Evolutionary conservation across 2,888 invertebrate species (phyloP).

Genomic region (Parnassius smintheus): DNA sequence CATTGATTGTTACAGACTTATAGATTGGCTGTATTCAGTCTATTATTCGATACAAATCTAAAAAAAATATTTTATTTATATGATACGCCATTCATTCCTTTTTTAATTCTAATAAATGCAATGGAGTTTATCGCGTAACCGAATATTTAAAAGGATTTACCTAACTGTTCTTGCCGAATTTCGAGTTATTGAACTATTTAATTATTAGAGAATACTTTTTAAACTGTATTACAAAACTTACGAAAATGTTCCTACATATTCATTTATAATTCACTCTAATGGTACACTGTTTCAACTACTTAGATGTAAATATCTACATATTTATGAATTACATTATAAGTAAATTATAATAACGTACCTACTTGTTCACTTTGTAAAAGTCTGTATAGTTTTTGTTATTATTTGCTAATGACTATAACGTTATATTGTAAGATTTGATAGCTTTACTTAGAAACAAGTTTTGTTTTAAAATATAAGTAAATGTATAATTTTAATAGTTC

Average conservation of each 20-base stretch:
- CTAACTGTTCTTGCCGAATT: slow-evolving; percentile 57
- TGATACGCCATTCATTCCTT: slow-evolving; percentile 31
- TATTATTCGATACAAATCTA: neutral
- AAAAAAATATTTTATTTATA: neutral
- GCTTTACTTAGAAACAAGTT: slow-evolving; percentile 77
- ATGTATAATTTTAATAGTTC: slow-evolving; percentile 63
- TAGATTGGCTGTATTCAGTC: neutral
- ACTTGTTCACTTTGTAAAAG: slow-evolving; percentile 59
- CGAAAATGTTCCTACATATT: slow-evolving; percentile 66
- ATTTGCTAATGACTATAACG: slow-evolving; percentile 62
- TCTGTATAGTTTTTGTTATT: slow-evolving; percentile 71
- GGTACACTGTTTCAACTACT: slow-evolving; percentile 41
- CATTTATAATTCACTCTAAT: slow-evolving; percentile 40
- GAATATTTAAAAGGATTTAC: neutral
- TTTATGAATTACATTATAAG: slow-evolving; percentile 61
- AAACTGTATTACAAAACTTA: slow-evolving; percentile 48
- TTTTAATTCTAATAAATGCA: slow-evolving; percentile 44
- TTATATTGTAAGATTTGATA: slow-evolving; percentile 73
- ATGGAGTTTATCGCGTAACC: slow-evolving; percentile 34
- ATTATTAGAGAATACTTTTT: slow-evolving; percentile 2
- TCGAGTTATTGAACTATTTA: slow-evolving; percentile 44
- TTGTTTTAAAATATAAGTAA: slow-evolving; percentile 71
- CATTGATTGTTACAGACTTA: neutral
- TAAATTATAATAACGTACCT: slow-evolving; percentile 51
- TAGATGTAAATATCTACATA: slow-evolving; percentile 54